Evolutionary conservation across 2,797 vertebrate genomes (phyloP), one percentile per base, ranked within the genome.

Genomic region (Peromyscus nudipes): DNA sequence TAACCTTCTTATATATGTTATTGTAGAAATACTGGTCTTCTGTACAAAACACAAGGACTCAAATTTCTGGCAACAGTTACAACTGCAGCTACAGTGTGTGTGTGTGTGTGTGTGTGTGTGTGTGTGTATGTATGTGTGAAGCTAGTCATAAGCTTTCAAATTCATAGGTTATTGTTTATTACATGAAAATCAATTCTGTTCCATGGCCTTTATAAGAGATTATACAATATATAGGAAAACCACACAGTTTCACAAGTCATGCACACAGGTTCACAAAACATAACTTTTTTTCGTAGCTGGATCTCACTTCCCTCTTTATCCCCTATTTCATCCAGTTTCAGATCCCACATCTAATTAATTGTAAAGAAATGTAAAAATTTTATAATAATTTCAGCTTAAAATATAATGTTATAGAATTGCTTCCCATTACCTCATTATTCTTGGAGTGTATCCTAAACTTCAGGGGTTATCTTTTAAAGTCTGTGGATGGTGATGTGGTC

Each of bases 231-330:
- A 37, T 29, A 43, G n/a, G 14, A 57, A 60, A 52, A 92, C 49
- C 3, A 86, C 16, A 93, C 71, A 77, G 55, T 71, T 85, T 57
- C 62, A 91, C 3, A 77, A n/a, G 10, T 2, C 40, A 89, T 34
- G 85, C 77, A 55, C 11, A 60, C 7, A 73, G n/a, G 17, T 64
- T 5, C 52, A 52, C 25, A 91, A 83, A 95, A 43, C n/a, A 46
- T 31, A 84, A 87, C 25, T 92, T 92, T 93, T 96, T 92, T 83
- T 75, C 25, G 37, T 84, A 85, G 23, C 23, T 85, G 65, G 83
- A 55, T 17, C 94, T 96, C 80, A 81, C 83, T 95, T 88, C 9
- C 76, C 31, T 91, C 23, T 85, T 84, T 31, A 92, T 27, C 10
- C 34, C 19, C 14, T 49, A 12, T 64, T 80, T 69, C 19, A 69